Percentiles rank a stretch among this genome's conserved stretches.
These are phyloP conservation scores for Lytechinus pictus DNA, from an alignment of 35 echinoderm and acorn worm species.

Conservation along the genomic window DNA sequence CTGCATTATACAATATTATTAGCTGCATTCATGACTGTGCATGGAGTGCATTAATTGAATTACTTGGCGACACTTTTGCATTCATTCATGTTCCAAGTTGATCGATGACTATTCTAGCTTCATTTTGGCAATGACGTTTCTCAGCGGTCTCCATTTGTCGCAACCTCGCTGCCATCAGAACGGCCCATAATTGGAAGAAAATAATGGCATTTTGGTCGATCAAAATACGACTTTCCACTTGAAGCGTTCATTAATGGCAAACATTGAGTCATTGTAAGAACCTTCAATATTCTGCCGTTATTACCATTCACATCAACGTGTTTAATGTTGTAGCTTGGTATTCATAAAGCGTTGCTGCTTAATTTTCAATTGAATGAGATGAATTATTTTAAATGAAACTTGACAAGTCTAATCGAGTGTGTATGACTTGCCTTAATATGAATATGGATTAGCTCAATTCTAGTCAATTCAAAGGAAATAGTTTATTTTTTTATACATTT, in stretches of 20 bases:
- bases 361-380: not conserved
- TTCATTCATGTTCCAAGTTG: slow-evolving; percentile 30
- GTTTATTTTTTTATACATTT: not conserved
- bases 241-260: slow-evolving; percentile 25
- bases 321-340: not conserved
- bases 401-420: not conserved
- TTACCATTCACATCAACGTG: not conserved
- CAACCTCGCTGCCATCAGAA: not conserved
- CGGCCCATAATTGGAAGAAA: slow-evolving; percentile 11
- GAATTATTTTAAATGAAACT: not conserved
- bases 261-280: slow-evolving; percentile 28
- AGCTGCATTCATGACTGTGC: not conserved
- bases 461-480: not conserved
- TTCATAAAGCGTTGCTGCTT: not conserved
- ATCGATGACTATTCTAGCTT: slow-evolving; percentile 19
- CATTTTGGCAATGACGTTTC: not conserved
- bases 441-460: not conserved
- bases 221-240: not conserved
- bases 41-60: not conserved
- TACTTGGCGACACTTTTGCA: not conserved
- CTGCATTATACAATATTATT: not conserved
- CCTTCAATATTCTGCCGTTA: not conserved
- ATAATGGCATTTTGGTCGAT: slow-evolving; percentile 22
- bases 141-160: not conserved
- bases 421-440: not conserved